A percentile compares a stretch with the other conserved stretches of the same genome.
Conservation (phyloP, 1,140 invertebrate species). For the Paracyclopina nana region DNA sequence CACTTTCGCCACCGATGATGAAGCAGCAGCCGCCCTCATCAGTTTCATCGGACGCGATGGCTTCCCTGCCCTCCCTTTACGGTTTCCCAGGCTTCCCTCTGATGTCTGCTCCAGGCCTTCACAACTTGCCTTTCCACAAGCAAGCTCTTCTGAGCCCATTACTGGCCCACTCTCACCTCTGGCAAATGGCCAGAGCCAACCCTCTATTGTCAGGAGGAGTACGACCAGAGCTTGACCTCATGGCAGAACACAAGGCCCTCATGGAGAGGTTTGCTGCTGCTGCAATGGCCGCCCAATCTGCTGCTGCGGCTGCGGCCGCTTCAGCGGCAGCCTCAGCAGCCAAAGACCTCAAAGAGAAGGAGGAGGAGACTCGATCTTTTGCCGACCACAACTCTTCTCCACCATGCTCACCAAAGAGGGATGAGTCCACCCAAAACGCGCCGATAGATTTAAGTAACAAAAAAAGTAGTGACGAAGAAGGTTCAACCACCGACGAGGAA, state of each 20-base stretch:
- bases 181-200: slow-evolving; percentile 7
- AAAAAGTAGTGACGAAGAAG: neutral
- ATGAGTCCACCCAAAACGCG: neutral
- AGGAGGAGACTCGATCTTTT: too few species aligned
- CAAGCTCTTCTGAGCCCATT: slow-evolving; percentile 9
- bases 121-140: neutral
- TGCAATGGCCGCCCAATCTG: neutral
- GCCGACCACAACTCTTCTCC: neutral
- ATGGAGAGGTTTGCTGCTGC: slow-evolving; percentile 7
- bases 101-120: neutral
- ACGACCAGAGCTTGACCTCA: slow-evolving; percentile 6
- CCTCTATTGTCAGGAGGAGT: neutral
- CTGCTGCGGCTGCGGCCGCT: neutral
- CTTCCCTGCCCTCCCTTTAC: neutral
- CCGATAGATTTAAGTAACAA: slow-evolving; percentile 10
- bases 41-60: neutral
- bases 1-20: neutral
- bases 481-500: neutral
- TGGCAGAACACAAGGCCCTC: slow-evolving; percentile 11
- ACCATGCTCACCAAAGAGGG: neutral
- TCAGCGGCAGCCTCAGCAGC: neutral
- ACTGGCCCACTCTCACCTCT: slow-evolving; percentile 5
- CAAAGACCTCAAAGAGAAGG: too few species aligned
- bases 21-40: neutral
- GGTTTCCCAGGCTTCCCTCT: slow-evolving; percentile 3